These are phyloP conservation scores for Netelia melanura DNA, from an alignment of 2,888 invertebrate genomes.

Conservation along the genomic window DNA sequence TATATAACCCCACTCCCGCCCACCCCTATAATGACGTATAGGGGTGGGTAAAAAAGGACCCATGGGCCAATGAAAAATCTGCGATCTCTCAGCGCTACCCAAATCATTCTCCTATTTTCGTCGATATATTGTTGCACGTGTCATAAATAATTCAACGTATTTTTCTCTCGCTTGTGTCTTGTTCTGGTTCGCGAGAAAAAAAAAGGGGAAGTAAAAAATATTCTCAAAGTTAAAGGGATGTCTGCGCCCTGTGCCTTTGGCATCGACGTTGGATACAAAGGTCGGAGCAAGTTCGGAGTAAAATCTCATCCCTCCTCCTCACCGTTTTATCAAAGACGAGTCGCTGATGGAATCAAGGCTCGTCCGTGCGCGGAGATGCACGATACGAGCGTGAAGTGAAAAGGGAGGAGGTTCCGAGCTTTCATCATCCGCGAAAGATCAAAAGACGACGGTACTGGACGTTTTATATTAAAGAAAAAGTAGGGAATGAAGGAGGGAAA, in stretches of 20 bases:
- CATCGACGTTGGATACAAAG: not conserved
- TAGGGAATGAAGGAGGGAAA: too few relatives aligned
- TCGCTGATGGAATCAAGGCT: too few relatives aligned
- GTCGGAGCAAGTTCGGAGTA: too few relatives aligned
- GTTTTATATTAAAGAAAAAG: too few relatives aligned
- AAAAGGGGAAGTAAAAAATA: not conserved
- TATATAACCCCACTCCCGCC: not conserved
- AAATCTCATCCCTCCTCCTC: too few relatives aligned
- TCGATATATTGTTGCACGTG: conserved; percentile 12
- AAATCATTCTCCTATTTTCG: conserved; percentile 32
- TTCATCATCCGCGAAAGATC: too few relatives aligned
- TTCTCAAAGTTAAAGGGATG: not conserved
- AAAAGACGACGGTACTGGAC: too few relatives aligned
- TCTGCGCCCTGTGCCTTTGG: too few relatives aligned
- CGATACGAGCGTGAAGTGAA: too few relatives aligned
- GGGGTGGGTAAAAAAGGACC: conserved; percentile 1
- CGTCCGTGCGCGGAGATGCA: too few relatives aligned
- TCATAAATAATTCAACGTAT: conserved; percentile 44
- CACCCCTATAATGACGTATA: not conserved
- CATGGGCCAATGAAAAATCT: conserved; percentile 44
- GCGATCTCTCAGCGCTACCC: conserved; percentile 30
- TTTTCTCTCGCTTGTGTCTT: not conserved
- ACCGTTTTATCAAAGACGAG: too few relatives aligned
- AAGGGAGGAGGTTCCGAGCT: too few relatives aligned
- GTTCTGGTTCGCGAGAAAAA: not conserved